These are phyloP conservation scores for Tetragonisca angustula DNA, from an alignment of 2,888 invertebrate species.

Conservation along the genomic window DNA sequence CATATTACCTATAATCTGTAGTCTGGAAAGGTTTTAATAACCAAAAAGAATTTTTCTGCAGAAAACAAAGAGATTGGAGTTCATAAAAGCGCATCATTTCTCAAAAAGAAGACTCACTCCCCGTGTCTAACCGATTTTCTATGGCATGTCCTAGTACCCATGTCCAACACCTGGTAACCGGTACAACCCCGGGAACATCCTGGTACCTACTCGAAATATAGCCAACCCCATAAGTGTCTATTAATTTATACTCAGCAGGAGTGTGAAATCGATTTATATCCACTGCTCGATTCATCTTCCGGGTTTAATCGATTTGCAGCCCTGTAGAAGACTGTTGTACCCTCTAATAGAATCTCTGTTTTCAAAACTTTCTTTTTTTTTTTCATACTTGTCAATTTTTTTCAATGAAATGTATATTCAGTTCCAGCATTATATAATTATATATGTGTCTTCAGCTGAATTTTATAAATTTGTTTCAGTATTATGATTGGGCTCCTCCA, in stretches of 20 bases:
- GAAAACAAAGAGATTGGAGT: background rate
- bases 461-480: no score
- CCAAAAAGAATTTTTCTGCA: background rate
- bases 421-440: no score
- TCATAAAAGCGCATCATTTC: slow-evolving; percentile 22
- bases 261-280: slow-evolving; percentile 78
- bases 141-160: slow-evolving; percentile 68
- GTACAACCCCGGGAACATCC: slow-evolving; percentile 60
- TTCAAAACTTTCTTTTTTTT: background rate
- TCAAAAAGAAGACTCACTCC: background rate
- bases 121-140: slow-evolving; percentile 70
- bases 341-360: background rate
- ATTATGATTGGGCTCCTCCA: no score
- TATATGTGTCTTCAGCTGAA: no score
- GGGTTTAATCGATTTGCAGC: slow-evolving; percentile 13
- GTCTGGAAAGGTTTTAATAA: background rate
- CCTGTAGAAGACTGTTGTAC: background rate
- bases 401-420: no score
- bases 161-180: slow-evolving; percentile 76
- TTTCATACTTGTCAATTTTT: background rate
- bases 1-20: background rate
- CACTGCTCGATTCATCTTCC: slow-evolving; percentile 39
- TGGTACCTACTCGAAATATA: slow-evolving; percentile 67
- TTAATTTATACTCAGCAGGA: slow-evolving; percentile 79
- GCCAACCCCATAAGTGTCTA: slow-evolving; percentile 74